Evolutionary conservation across 2,797 vertebrate genomes (phyloP).

Genomic region (Lycodopsis pacificus): DNA sequence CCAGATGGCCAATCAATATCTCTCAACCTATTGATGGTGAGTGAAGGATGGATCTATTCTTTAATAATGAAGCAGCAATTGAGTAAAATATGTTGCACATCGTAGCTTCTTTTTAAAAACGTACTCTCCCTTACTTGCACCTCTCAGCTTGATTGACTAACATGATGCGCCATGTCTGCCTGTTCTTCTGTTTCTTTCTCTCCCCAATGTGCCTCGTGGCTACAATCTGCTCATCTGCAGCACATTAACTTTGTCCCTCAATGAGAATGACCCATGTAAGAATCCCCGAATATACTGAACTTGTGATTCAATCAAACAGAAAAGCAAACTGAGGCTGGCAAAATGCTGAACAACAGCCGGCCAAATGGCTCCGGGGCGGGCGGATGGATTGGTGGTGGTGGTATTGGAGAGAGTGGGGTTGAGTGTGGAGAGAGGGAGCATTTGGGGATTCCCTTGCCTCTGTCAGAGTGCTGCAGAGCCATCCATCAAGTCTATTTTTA

Average conservation of each 20-base stretch:
- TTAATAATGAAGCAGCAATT: constrained; percentile 44
- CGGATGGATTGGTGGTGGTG: constrained; percentile 36
- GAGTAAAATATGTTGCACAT: constrained; percentile 30
- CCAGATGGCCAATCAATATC: constrained; percentile 62
- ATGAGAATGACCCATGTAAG: constrained; percentile 22
- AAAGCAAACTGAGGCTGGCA: constrained; percentile 44
- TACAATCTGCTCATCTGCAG: constrained; percentile 19
- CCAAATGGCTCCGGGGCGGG: constrained; percentile 54
- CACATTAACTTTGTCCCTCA: constrained; percentile 35
- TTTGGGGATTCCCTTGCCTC: constrained; percentile 73
- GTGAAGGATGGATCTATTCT: constrained; percentile 52
- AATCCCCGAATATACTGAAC: constrained; percentile 21
- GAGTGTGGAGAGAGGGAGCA: constrained; percentile 21
- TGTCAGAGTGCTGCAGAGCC: constrained; percentile 65
- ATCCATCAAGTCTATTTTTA: constrained; percentile 80
- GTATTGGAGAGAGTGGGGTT: constrained; percentile 2
- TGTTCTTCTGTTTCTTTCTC: not conserved
- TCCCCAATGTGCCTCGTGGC: constrained; percentile 4
- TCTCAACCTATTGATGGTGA: constrained; percentile 47
- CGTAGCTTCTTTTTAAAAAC: constrained; percentile 2
- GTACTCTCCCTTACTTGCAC: not conserved
- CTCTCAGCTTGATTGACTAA: constrained; percentile 20
- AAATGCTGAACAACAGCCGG: constrained; percentile 51
- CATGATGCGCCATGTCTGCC: not conserved
- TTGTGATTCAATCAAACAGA: constrained; percentile 38